Evolutionary conservation across 1,140 invertebrate genomes (phyloP).

Genomic region (Drosophila lini): DNA sequence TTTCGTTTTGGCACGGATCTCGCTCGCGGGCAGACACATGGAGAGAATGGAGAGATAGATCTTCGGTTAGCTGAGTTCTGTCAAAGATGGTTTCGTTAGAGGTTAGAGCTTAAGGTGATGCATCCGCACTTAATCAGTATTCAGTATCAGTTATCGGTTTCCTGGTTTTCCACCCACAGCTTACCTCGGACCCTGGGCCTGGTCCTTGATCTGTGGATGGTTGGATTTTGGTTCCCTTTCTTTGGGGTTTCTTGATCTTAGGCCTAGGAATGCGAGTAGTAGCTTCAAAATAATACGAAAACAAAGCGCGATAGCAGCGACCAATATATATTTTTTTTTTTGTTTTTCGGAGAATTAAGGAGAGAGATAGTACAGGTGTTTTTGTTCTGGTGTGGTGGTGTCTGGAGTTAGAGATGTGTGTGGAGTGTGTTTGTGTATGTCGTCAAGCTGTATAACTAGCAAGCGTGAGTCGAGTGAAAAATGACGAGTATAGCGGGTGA

Average conservation of each 20-base stretch:
- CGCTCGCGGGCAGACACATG: slow-evolving; percentile 56
- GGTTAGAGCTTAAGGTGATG: slow-evolving; percentile 28
- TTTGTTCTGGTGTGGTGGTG: slow-evolving; percentile 12
- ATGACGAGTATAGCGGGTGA: background rate
- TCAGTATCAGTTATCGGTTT: background rate
- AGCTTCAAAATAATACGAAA: slow-evolving; percentile 51
- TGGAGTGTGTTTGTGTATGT: slow-evolving; percentile 3
- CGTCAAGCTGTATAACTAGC: slow-evolving; percentile 7
- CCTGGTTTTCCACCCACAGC: slow-evolving; percentile 37
- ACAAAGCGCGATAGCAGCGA: slow-evolving; percentile 51
- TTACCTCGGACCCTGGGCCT: slow-evolving; percentile 32
- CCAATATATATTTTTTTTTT: background rate
- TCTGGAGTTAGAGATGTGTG: slow-evolving; percentile 4
- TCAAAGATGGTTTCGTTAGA: slow-evolving; percentile 45
- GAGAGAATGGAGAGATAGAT: slow-evolving; percentile 47
- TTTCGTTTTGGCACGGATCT: slow-evolving; percentile 83
- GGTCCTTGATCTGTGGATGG: slow-evolving; percentile 44
- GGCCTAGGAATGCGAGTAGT: slow-evolving; percentile 29
- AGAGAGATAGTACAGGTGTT: slow-evolving; percentile 34
- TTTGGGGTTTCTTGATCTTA: slow-evolving; percentile 11
- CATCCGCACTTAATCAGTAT: slow-evolving; percentile 20
- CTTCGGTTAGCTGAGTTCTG: slow-evolving; percentile 52
- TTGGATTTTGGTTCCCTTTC: background rate
- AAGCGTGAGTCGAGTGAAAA: background rate
- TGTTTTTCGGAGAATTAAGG: slow-evolving; percentile 35